Base-by-base conservation (phyloP, 1,140 invertebrate genomes). In the Brachionus sp. region DNA sequence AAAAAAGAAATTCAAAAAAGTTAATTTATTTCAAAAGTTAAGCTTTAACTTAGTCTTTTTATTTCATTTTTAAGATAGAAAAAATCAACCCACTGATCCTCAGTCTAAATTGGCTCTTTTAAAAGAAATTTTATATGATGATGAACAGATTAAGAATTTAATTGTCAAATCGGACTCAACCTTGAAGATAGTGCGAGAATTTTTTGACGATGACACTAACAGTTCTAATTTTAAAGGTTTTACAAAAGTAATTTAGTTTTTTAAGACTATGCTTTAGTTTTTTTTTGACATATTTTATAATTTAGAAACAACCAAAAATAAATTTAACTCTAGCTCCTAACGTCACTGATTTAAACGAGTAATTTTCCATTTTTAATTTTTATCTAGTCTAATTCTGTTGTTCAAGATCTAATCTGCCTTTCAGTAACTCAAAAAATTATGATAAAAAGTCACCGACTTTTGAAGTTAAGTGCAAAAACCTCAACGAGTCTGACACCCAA, bases 111-210 rank as follows among this genome's bases (percentile, higher is more conserved):
- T 73, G 37, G 68, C 33, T 16, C 16, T 78, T 23, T 78, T 78
- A 53, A 53, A 62, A 53, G 46, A 78, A 62, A 78, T 78, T 62
- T 62, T 78, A 53, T 78, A 33, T 33, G 77, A 78, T 78, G 77
- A 78, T 62, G 77, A 78, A 3, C 77, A 78, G 19, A 35, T 78
- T 6, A 78, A 78, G 37, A 57, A 53, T 53, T 33, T 62, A 10
- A 62, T 78, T 46, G 16, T 78, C n/a, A 53, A 78, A 37, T 78
- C 77, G 16, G 53, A 78, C 16, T 57, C 46, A 33, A 78, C 77
- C 19, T 39, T 78, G 3, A 78, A 78, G 35, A 12, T 62, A 29
- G 46, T 78, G 16, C 50, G 25, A 35, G 77, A 78, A 9, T 57
- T 78, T 57, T 78, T 78, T 33, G 53, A 78, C 19, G 77, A 78